phyloP scores from a whole-genome alignment of 2,888 invertebrate genomes.

The Himalopsyche tibetana region DNA sequence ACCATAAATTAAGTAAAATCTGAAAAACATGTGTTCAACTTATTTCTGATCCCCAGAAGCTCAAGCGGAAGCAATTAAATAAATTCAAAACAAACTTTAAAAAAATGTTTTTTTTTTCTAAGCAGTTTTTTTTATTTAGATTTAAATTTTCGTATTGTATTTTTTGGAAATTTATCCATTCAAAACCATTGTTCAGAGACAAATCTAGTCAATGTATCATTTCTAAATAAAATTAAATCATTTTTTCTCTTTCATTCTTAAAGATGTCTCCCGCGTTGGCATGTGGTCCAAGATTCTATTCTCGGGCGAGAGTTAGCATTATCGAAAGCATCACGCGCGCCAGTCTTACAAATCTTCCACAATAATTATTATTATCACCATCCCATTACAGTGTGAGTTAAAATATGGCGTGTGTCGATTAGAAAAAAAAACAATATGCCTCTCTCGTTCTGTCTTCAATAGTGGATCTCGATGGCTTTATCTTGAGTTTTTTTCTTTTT shows the following conservation, averaged over 20 bases:
- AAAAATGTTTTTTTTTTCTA: not conserved
- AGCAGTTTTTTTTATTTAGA: not conserved
- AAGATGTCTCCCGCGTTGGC: slow-evolving; percentile 33
- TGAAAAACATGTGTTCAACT: not conserved
- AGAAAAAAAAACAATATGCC: not conserved
- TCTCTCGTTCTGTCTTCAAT: slow-evolving; percentile 20
- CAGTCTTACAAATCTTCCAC: slow-evolving; percentile 35
- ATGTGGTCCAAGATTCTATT: slow-evolving; percentile 35
- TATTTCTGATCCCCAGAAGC: not conserved
- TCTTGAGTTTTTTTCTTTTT: slow-evolving; percentile 2
- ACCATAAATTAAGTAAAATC: slow-evolving; percentile 28
- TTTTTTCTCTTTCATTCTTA: slow-evolving; percentile 28
- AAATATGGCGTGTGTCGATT: slow-evolving; percentile 43
- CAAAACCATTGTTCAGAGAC: not conserved
- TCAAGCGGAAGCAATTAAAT: not conserved
- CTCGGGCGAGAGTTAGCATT: not conserved
- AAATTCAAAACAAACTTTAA: not conserved
- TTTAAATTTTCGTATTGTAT: not conserved
- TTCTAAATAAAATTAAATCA: not conserved
- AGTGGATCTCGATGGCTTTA: not conserved
- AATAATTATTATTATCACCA: slow-evolving; percentile 32
- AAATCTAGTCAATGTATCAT: not conserved
- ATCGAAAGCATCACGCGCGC: slow-evolving; percentile 37
- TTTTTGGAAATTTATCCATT: not conserved
- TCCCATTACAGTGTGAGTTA: not conserved